phyloP scores from a whole-genome alignment of 2,888 invertebrate genomes.

The Cryptocephalus primarius region DNA sequence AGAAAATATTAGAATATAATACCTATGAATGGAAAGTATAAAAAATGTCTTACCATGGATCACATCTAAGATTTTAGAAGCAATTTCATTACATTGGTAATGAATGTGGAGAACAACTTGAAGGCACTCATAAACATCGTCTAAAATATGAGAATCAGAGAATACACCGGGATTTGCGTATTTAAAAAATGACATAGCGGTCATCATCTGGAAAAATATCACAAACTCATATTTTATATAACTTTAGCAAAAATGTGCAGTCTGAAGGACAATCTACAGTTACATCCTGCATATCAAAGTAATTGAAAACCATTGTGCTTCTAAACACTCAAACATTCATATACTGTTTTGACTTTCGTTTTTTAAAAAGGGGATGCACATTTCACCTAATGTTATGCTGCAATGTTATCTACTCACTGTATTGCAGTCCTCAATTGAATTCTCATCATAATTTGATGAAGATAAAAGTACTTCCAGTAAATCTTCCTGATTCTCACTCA shows the following conservation, averaged over 20 bases:
- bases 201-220: too few relatives aligned
- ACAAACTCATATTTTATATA: neutral
- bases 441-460: slow-evolving; percentile 18
- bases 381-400: too few relatives aligned
- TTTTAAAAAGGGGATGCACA: too few relatives aligned
- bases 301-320: too few relatives aligned
- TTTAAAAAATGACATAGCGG: too few relatives aligned
- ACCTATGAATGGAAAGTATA: slow-evolving; percentile 1
- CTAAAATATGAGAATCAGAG: neutral
- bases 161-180: neutral
- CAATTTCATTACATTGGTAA: slow-evolving; percentile 26
- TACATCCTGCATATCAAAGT: too few relatives aligned
- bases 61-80: slow-evolving; percentile 26
- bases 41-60: slow-evolving; percentile 12
- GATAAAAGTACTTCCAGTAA: slow-evolving; percentile 17
- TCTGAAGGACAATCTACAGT: too few relatives aligned
- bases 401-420: slow-evolving; percentile 15
- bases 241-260: too few relatives aligned
- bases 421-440: slow-evolving; percentile 18
- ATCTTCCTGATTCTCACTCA: slow-evolving; percentile 17
- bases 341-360: too few relatives aligned
- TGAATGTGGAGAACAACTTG: slow-evolving; percentile 25
- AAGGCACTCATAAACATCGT: slow-evolving; percentile 22
- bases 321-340: too few relatives aligned
- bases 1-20: slow-evolving; percentile 9